Percentiles rank a stretch among this genome's conserved stretches.
These are phyloP conservation scores for Graptemys geographica DNA, from an alignment of 2,797 vertebrate genomes.

Conservation along the genomic window DNA sequence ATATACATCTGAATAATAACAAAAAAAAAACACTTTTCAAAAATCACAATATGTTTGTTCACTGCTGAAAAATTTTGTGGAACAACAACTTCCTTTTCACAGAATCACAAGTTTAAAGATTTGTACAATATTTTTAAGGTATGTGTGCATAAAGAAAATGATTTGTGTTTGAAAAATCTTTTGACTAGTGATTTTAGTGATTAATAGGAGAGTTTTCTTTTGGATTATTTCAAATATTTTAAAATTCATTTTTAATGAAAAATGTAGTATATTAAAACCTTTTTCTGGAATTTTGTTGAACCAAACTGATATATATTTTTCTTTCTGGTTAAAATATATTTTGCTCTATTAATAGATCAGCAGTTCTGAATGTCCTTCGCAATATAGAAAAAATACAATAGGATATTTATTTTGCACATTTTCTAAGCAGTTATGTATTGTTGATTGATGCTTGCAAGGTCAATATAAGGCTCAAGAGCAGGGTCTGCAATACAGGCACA, in stretches of 20 bases:
- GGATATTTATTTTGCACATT: background rate
- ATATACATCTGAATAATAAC: constrained; percentile 36
- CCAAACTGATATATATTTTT: constrained; percentile 36
- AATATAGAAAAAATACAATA: background rate
- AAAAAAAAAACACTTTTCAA: constrained; percentile 51
- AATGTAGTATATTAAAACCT: background rate
- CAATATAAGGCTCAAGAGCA: constrained; percentile 75
- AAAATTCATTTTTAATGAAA: constrained; percentile 25
- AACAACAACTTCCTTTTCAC: background rate
- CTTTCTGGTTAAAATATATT: constrained; percentile 33
- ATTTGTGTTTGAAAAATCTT: background rate
- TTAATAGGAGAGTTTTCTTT: background rate
- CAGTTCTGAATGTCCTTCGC: constrained; percentile 57
- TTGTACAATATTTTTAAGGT: background rate
- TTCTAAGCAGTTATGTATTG: constrained; percentile 39
- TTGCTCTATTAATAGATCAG: constrained; percentile 2
- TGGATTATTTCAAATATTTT: constrained; percentile 4
- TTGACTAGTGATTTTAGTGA: background rate
- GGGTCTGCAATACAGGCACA: constrained; percentile 20
- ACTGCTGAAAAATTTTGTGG: background rate
- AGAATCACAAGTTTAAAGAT: background rate
- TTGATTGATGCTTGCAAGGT: constrained; percentile 14
- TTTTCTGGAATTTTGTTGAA: background rate
- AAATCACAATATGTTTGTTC: constrained; percentile 27
- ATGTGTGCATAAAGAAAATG: background rate